phyloP scores from a whole-genome alignment of 2,113 vertebrate genomes.

The Seriola quinqueradiata region DNA sequence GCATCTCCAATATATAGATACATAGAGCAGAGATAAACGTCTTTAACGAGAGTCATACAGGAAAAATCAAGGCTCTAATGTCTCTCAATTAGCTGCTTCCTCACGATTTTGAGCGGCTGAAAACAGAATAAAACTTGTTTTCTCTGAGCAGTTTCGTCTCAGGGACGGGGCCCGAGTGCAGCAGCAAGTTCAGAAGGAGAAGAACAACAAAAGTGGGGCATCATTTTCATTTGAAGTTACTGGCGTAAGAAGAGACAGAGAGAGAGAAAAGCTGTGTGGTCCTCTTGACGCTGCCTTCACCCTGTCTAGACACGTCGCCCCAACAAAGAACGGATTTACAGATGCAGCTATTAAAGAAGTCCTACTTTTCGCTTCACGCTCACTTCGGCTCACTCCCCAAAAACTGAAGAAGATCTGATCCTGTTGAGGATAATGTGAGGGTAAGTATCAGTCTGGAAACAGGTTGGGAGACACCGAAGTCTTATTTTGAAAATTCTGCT shows the following conservation, averaged over 20 bases:
- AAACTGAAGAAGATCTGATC: not conserved
- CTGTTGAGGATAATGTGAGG: not conserved
- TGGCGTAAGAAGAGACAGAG: not conserved
- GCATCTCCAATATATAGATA: constrained; percentile 1
- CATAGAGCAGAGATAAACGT: not conserved
- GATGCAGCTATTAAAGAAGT: constrained; percentile 23
- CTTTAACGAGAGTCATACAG: not conserved
- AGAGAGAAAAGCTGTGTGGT: constrained; percentile 38
- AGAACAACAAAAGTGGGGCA: constrained; percentile 6
- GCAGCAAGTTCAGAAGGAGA: not conserved
- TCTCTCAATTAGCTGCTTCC: not conserved
- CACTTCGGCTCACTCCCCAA: not conserved
- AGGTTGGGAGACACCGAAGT: too few relatives aligned
- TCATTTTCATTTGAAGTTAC: constrained; percentile 18
- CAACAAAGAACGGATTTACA: constrained; percentile 20
- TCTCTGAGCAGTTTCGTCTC: not conserved
- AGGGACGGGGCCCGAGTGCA: not conserved
- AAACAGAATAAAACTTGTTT: constrained; percentile 2
- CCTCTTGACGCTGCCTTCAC: constrained; percentile 7
- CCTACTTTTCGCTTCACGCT: not conserved
- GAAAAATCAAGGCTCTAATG: not conserved
- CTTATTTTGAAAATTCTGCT: too few relatives aligned
- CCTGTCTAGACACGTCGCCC: constrained; percentile 39
- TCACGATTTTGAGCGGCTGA: not conserved
- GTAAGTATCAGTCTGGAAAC: too few relatives aligned